Evolutionary conservation across 2,113 vertebrate genomes (phyloP), one percentile per base, ranked within the genome.

Genomic region (Psittacus erithacus): DNA sequence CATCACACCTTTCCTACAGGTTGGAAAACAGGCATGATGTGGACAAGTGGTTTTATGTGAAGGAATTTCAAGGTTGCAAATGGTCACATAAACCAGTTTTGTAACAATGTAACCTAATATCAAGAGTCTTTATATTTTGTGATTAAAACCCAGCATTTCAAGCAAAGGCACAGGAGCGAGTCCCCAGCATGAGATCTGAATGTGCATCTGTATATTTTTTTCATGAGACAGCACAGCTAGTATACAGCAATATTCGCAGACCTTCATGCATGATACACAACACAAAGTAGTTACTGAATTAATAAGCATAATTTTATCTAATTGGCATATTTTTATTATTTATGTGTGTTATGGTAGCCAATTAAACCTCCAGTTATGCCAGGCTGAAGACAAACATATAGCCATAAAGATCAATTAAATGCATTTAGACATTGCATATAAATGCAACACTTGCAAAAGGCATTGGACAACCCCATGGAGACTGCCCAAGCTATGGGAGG

Each of bases 401-500:
- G 31, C 70, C 47, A 73, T 87, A 73, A 82, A 82, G 74, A 76
- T n/a, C 74, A 76, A 76, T 87, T 91, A 44, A 88, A 53, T 4
- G 17, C 6, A 5, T 80, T 92, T 67, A 62, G 67, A 41, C 3
- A 2, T 24, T 4, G 9, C 38, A 22, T 43, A 1, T 0, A 29
- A 67, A 22, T 3, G 13, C 11, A 31, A 27, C 31, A 1, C 65
- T 82, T 19, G 43, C 31, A 47, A 53, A 49, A 60, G 23, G 19
- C 2, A 0, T n/a, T 12, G 16, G 57, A 22, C 8, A 33, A 3
- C 13, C 2, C 31, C 1, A 1, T 2, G 6, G 28, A 41, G 28
- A 35, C 31, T 35, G 24, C 57, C 41, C 0, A 1, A 55, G 25
- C 22, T 0, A 3, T 7, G 16, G 41, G 41, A 64, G 24, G 17